Evolutionary conservation across 2,888 invertebrate genomes (phyloP), one percentile per base, ranked within the genome.

Genomic region (Agelastica alni): DNA sequence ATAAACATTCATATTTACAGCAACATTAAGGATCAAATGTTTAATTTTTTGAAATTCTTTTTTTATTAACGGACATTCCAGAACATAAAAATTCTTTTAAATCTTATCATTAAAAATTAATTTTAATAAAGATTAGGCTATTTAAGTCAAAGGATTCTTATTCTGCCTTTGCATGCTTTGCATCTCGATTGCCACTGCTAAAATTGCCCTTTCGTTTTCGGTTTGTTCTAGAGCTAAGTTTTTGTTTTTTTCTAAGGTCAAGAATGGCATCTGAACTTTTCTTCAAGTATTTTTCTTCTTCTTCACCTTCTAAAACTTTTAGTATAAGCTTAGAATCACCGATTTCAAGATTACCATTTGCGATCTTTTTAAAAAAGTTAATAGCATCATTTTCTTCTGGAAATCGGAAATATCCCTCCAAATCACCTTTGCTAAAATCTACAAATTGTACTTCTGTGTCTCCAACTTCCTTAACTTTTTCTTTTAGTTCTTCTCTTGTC

Each of bases 401-500:
- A 45, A 92, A 80, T 32, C 93, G 83, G 12, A 91, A 79, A 77
- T 86, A 87, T 1, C 89, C 93, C 64, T 86, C 83, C 3, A 81
- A 77, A 60, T 91, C 86, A 0, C 91, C 92, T 45, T 83, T 84
- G 62, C 83, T 85, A 72, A 85, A 92, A 70, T 91, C 90, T 58
- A 93, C 82, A 71, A 83, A 94, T 0, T 88, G 87, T 39, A 89
- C 79, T 28, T 86, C 83, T 1, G 78, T 75, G 36, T 80, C 81
- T 70, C 81, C 83, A 41, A 84, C 72, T 58, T 81, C 79, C n/a
- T 75, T 75, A 3, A 94, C 78, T 32, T 85, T 84, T 51, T 85
- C 83, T 68, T 88, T 91, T 7, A 60, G 6, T 62, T 86, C 81
- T 71, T 93, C 92, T 22, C 91, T 80, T 1, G 84, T 73, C 78